Evolutionary conservation across 2,797 vertebrate genomes (phyloP).

Genomic region (Mormyrus proboscirostris): DNA sequence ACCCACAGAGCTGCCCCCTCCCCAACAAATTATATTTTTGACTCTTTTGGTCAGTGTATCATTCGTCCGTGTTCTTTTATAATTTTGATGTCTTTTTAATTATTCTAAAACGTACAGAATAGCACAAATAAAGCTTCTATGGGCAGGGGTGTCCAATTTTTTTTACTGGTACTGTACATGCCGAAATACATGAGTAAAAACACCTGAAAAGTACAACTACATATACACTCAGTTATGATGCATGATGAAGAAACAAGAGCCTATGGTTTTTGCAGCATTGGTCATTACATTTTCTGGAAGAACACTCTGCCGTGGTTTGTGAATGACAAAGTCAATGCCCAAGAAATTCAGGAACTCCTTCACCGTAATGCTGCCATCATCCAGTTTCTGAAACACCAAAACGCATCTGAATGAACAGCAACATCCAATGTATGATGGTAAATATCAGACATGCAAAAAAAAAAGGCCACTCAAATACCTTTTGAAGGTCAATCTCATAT

Average conservation of each 20-base stretch:
- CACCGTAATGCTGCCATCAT: constrained; percentile 73
- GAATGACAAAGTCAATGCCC: constrained; percentile 77
- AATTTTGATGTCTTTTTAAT: background rate
- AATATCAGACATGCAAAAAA: background rate
- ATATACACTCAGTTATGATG: background rate
- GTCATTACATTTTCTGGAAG: constrained; percentile 69
- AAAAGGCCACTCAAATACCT: constrained; percentile 54
- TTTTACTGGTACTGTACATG: background rate
- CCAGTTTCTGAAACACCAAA: constrained; percentile 68
- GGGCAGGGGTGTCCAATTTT: background rate
- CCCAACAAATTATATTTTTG: background rate
- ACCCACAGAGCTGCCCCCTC: background rate
- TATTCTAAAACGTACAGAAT: background rate
- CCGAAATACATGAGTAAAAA: background rate
- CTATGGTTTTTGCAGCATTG: background rate
- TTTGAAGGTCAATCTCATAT: constrained; percentile 61
- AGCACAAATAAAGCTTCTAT: background rate
- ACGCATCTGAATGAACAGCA: background rate
- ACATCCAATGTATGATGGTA: background rate
- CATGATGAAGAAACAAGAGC: background rate
- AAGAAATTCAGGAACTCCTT: constrained; percentile 83
- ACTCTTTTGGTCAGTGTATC: background rate
- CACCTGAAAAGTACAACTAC: background rate
- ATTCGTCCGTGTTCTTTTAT: background rate
- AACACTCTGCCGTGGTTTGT: constrained; percentile 82